Percentiles rank a stretch among this genome's conserved stretches.
Evolutionary conservation across 2,113 vertebrate species (phyloP).

Genomic region (Phalacrocorax brasilianus): DNA sequence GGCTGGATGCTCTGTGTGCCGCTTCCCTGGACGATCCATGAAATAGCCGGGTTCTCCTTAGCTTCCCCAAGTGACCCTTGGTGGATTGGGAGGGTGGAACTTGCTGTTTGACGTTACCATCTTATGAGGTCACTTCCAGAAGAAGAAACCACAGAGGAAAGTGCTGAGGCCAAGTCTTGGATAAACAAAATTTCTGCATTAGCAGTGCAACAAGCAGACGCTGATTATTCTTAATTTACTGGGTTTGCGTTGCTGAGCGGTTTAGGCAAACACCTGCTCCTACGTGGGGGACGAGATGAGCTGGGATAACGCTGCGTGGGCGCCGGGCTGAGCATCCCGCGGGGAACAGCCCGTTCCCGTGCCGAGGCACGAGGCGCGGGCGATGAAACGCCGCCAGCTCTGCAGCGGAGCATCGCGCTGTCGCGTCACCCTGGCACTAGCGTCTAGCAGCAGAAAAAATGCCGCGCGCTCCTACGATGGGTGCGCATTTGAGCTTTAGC

Average conservation of each 20-base stretch:
- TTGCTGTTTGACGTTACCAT: neutral
- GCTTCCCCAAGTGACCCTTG: neutral
- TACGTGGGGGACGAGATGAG: neutral
- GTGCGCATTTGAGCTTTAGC: neutral
- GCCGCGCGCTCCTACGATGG: accelerated
- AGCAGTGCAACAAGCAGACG: neutral
- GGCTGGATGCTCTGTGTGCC: neutral
- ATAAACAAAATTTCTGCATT: neutral
- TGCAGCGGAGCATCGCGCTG: accelerated
- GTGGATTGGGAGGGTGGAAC: neutral
- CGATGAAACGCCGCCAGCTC: neutral
- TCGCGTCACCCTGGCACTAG: neutral
- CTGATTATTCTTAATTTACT: neutral
- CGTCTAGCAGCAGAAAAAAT: neutral
- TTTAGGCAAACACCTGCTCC: neutral
- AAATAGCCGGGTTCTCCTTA: neutral
- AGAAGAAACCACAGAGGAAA: neutral
- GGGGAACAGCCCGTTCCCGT: neutral
- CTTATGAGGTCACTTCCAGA: neutral
- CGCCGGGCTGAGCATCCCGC: accelerated
- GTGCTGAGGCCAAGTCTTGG: neutral
- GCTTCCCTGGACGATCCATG: neutral
- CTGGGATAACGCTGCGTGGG: neutral
- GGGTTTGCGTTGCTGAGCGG: neutral
- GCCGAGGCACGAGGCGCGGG: neutral